Percentiles rank a stretch among this genome's conserved stretches.
Evolutionary conservation across 1,140 invertebrate genomes (phyloP).

Genomic region (Drosophila pseudoananassae): DNA sequence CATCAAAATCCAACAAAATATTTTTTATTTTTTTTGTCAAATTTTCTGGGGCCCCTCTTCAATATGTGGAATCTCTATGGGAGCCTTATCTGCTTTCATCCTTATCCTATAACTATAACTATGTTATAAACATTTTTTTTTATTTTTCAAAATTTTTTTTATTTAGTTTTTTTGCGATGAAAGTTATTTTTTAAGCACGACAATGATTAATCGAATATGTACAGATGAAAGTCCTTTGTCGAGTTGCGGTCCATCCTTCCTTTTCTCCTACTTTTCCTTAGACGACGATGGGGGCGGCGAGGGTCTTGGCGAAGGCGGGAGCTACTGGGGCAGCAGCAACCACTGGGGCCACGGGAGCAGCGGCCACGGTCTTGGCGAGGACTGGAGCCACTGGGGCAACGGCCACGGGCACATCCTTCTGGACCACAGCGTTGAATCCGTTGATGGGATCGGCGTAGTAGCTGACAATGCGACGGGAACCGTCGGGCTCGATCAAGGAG

Average conservation of each 20-base stretch:
- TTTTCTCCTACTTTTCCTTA: conserved; percentile 36
- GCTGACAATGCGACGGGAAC: conserved; percentile 85
- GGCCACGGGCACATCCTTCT: conserved; percentile 85
- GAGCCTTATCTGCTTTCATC: no score
- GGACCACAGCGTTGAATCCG: conserved; percentile 86
- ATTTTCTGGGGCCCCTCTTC: no score
- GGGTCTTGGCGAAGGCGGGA: conserved; percentile 65
- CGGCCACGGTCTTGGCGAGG: conserved; percentile 66
- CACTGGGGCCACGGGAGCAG: conserved; percentile 34
- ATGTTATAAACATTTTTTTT: no score
- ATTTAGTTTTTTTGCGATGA: conserved; percentile 64
- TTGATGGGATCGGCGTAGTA: conserved; percentile 86
- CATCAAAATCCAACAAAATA: no score
- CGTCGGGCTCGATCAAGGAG: conserved; percentile 86
- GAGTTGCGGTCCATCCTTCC: conserved; percentile 37
- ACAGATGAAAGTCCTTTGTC: conserved; percentile 81
- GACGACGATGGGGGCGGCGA: conserved; percentile 69
- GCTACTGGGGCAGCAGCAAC: conserved; percentile 62
- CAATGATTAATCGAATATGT: conserved; percentile 83
- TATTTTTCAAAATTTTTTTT: conserved; percentile 57
- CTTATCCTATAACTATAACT: background rate
- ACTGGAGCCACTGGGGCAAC: conserved; percentile 72
- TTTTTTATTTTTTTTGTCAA: no score
- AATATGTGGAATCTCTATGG: no score
- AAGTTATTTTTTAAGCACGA: conserved; percentile 76